A percentile compares a stretch with the other conserved stretches of the same genome.
Evolutionary conservation across 2,797 vertebrate species (phyloP).

Genomic region (Trachurus trachurus): DNA sequence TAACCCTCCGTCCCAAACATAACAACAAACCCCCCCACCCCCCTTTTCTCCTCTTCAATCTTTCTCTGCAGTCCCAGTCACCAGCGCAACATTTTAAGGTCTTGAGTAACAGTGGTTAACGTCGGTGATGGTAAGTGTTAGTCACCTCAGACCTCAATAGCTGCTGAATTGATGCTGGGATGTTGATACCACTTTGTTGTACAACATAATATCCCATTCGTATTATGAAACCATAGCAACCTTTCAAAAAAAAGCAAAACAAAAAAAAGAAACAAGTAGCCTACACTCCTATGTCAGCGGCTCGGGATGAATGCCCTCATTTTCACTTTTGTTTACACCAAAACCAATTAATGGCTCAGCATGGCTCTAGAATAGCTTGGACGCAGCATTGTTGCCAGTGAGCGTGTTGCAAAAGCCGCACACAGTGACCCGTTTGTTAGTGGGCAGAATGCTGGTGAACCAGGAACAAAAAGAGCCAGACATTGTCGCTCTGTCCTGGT

Average conservation of each 20-base stretch:
- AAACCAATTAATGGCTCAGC: conserved; percentile 78
- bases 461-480: conserved; percentile 75
- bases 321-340: conserved; percentile 76
- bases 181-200: conserved; percentile 5
- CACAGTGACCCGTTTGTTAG: conserved; percentile 76
- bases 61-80: conserved; percentile 40
- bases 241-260: conserved; percentile 27
- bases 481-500: conserved; percentile 80
- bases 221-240: conserved; percentile 41
- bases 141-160: conserved; percentile 53
- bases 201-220: conserved; percentile 38
- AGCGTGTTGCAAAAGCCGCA: conserved; percentile 60
- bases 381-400: conserved; percentile 60
- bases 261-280: background rate
- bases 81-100: conserved; percentile 5
- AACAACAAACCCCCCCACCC: conserved; percentile 69
- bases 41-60: conserved; percentile 37
- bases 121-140: background rate
- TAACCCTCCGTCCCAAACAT: conserved; percentile 75
- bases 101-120: conserved; percentile 20
- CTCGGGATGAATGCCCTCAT: conserved; percentile 54
- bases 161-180: conserved; percentile 23
- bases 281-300: conserved; percentile 42
- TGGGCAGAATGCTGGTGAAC: conserved; percentile 65
- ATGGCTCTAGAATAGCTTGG: conserved; percentile 60